Base-by-base conservation (phyloP, 2,113 vertebrate genomes). In the Trogon surrucura region DNA sequence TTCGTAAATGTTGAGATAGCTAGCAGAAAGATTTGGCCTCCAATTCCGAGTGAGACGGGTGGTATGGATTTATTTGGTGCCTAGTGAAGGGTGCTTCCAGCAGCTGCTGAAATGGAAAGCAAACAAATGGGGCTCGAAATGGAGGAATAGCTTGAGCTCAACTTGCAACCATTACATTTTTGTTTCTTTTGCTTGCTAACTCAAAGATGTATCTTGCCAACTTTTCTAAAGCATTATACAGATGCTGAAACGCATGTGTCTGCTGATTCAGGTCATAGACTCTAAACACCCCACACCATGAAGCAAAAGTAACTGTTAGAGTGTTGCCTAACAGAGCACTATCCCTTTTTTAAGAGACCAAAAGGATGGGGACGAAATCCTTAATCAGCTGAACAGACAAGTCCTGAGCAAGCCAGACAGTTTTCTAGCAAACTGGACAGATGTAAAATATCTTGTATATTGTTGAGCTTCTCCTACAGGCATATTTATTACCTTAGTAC, bases 31-130 rank as follows among this genome's bases (percentile, higher is more conserved):
- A 60, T 93, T 84, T 93, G 80, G 64, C 56, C 32, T 65, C 32
- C 53, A 85, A 11, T 88, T 77, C 71, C 61, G 84, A 80, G 56
- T 36, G 53, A 34, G 62, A 87, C 88, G 94, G 92, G 82, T 94
- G 85, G 74, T 88, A 94, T 80, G 75, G 80, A 91, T 96, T 94
- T 91, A 85, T 82, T 81, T 83, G 83, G 26, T 91, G 94, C 53
- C 91, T 69, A 71, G 5, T 84, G 71, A 95, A 93, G 44, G 85
- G 26, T 47, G 34, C 45, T 95, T 92, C 90, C 56, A 84, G 73
- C 91, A 97, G 93, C 87, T 97, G 94, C 78, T 96, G 87, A 74
- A 77, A 93, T 80, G 87, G 91, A 93, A 96, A 93, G 77, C 62
- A 78, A 95, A 85, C 60, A 93, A 87, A 66, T 70, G 80, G 62